A percentile compares a stretch with the other conserved stretches of the same genome.
Conservation (phyloP, 2,888 invertebrate species). For the Steinernema carpocapsae region DNA sequence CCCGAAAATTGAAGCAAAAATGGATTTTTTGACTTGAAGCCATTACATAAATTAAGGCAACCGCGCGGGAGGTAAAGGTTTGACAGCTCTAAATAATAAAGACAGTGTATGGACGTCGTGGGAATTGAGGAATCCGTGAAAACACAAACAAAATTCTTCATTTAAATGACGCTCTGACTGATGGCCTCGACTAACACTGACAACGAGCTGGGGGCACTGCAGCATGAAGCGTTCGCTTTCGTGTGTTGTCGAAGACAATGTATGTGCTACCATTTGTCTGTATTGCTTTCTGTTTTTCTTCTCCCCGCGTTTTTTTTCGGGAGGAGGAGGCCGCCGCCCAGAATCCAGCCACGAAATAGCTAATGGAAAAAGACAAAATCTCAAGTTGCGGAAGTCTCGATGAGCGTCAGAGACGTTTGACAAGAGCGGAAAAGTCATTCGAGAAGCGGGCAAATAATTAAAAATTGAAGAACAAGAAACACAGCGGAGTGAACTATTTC, state of each 20-base stretch:
- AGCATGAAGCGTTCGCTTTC: background rate
- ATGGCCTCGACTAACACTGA: background rate
- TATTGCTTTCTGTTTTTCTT: background rate
- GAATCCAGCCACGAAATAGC: too few relatives aligned
- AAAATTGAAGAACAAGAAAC: background rate
- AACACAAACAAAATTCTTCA: background rate
- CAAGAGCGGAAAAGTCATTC: too few relatives aligned
- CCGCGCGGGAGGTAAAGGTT: too few relatives aligned
- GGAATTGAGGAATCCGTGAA: background rate
- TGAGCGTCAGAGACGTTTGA: too few relatives aligned
- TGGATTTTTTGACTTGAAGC: too few relatives aligned
- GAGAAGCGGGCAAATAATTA: background rate
- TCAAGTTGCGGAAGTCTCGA: too few relatives aligned
- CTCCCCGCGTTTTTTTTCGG: background rate
- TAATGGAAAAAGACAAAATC: too few relatives aligned
- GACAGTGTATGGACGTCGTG: background rate
- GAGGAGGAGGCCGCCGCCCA: background rate
- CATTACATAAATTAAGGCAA: too few relatives aligned
- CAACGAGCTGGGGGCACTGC: background rate
- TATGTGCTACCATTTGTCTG: too few relatives aligned
- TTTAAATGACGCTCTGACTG: background rate
- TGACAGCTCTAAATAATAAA: background rate
- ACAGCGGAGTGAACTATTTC: too few relatives aligned
- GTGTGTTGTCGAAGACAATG: background rate
- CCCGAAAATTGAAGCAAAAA: too few relatives aligned